These are phyloP conservation scores for Psilopogon haemacephalus DNA, from an alignment of 2,113 vertebrate species.

Conservation along the genomic window DNA sequence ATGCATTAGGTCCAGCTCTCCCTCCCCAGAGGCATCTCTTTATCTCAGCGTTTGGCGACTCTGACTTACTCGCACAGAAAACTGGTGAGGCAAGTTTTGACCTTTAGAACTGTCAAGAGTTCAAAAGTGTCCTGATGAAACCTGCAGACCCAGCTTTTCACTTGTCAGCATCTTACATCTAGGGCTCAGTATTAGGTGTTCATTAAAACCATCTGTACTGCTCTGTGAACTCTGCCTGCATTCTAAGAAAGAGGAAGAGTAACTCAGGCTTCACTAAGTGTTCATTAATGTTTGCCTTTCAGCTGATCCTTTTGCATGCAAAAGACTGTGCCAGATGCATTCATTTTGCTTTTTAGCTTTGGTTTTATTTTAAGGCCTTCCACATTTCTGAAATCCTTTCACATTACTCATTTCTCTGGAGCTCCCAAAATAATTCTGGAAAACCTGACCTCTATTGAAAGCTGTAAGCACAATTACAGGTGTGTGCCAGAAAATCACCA, in stretches of 20 bases:
- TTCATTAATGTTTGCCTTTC: background rate
- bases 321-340: background rate
- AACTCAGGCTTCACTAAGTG: background rate
- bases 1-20: background rate
- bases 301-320: background rate
- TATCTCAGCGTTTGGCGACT: background rate
- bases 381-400: background rate
- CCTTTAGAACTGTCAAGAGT: background rate
- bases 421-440: background rate
- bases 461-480: background rate
- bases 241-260: background rate
- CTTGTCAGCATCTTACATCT: background rate
- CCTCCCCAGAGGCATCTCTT: background rate
- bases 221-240: background rate
- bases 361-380: background rate
- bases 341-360: background rate
- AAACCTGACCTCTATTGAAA: background rate
- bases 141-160: background rate
- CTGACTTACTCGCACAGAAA: background rate
- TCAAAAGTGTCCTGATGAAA: background rate
- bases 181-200: background rate
- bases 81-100: background rate
- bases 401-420: background rate
- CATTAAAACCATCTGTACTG: background rate
- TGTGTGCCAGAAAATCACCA: background rate